Evolutionary conservation across 1,140 invertebrate genomes (phyloP).

Genomic region (Zaprionus africanus): DNA sequence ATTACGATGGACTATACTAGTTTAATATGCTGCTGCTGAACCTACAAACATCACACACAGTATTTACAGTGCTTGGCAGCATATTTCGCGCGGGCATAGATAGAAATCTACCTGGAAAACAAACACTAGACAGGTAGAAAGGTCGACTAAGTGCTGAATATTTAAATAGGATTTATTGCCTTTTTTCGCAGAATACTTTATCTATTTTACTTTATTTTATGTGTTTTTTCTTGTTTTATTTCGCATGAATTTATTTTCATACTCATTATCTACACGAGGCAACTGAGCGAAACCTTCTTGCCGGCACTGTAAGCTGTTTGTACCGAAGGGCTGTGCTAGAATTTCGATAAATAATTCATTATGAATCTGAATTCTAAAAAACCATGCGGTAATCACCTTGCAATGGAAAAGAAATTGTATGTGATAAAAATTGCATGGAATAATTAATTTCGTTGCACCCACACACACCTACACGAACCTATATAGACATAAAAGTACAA

Average conservation of each 20-base stretch:
- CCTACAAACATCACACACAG: conserved; percentile 11
- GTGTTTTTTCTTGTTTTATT: background rate
- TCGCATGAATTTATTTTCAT: background rate
- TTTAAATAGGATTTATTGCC: background rate
- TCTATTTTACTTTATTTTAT: background rate
- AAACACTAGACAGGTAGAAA: conserved; percentile 12
- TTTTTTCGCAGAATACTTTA: conserved; percentile 1
- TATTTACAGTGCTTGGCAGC: conserved; percentile 4
- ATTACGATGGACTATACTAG: conserved; percentile 33
- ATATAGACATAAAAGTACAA: background rate
- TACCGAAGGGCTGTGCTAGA: conserved; percentile 29
- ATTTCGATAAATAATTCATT: conserved; percentile 39
- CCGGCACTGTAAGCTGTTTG: conserved; percentile 15
- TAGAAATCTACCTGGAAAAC: conserved; percentile 5
- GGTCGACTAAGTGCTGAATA: background rate
- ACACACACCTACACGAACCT: conserved; percentile 5
- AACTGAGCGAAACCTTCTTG: background rate
- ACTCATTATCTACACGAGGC: background rate
- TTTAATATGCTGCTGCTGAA: conserved; percentile 33
- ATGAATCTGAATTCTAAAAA: conserved; percentile 13
- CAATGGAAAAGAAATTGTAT: conserved; percentile 18
- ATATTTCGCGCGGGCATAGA: background rate
- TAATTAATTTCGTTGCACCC: conserved; percentile 49
- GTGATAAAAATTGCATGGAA: conserved; percentile 19
- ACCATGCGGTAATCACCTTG: conserved; percentile 36